A percentile compares a stretch with the other conserved stretches of the same genome.
phyloP scores from a whole-genome alignment of 1,140 invertebrate genomes.

The Dermatophagoides farinae region DNA sequence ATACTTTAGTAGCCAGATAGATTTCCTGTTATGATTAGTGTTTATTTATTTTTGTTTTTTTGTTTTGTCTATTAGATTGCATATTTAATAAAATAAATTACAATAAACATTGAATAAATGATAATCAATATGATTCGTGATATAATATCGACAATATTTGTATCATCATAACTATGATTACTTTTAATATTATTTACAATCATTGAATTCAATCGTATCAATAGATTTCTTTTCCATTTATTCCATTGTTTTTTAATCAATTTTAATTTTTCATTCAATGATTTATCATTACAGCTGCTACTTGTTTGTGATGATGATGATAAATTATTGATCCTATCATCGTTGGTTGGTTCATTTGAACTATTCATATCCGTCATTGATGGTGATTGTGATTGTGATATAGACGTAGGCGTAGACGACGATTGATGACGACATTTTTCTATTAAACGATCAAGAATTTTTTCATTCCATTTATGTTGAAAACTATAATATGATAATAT shows the following conservation, averaged over 20 bases:
- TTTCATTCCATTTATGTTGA: conserved; percentile 7
- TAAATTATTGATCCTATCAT: no score
- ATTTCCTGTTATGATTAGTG: no score
- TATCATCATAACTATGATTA: not conserved
- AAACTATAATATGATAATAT: conserved; percentile 1
- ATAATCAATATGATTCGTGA: not conserved
- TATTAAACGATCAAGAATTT: not conserved
- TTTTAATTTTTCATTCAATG: not conserved
- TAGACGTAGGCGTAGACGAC: not conserved
- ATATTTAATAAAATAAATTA: not conserved
- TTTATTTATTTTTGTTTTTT: no score
- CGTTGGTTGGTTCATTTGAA: no score
- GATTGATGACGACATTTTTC: not conserved
- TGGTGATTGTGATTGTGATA: not conserved
- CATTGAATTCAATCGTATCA: not conserved
- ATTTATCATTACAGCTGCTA: not conserved
- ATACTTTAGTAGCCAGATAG: no score
- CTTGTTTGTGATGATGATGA: not conserved
- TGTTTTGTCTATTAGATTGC: not conserved
- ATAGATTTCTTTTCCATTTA: not conserved
- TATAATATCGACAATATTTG: conserved; percentile 1
- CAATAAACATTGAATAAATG: not conserved
- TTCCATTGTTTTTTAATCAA: not conserved
- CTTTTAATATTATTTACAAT: not conserved
- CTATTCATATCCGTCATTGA: not conserved